phyloP scores from a whole-genome alignment of 2,113 vertebrate species.

The Platysternon megacephalum region DNA sequence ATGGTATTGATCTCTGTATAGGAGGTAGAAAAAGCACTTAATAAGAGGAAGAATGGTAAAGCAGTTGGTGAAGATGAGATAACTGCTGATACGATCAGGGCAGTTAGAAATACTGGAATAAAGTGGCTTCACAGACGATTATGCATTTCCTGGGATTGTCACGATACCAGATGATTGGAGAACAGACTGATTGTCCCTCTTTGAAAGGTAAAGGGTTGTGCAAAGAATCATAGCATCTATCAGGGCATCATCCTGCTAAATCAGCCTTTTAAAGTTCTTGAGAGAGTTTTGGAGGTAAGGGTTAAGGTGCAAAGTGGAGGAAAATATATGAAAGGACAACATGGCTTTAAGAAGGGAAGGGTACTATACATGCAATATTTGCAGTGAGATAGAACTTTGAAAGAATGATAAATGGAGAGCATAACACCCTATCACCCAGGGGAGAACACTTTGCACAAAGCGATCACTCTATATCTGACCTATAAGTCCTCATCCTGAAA shows the following conservation, averaged over 20 bases:
- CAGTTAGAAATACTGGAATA: neutral
- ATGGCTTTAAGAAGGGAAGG: neutral
- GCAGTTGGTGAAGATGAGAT: neutral
- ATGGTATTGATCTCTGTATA: neutral
- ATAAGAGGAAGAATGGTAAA: neutral
- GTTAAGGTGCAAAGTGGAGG: neutral
- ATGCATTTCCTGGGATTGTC: too few relatives aligned
- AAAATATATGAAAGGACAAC: neutral
- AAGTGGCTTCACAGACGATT: neutral
- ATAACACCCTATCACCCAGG: too few relatives aligned
- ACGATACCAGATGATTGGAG: too few relatives aligned
- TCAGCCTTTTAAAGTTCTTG: neutral
- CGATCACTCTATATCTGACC: neutral
- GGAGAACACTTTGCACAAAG: neutral
- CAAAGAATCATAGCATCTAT: too few relatives aligned
- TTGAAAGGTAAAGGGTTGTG: too few relatives aligned
- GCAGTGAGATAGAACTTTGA: neutral
- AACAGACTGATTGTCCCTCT: too few relatives aligned
- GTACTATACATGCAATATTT: neutral
- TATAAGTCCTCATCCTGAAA: neutral
- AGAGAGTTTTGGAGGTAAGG: neutral
- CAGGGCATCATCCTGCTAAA: too few relatives aligned
- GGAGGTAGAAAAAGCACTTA: neutral
- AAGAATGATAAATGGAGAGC: neutral
- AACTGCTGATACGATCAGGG: neutral